Evolutionary conservation across 1,140 invertebrate species (phyloP).

Genomic region (Zeugodacus cucurbitae): DNA sequence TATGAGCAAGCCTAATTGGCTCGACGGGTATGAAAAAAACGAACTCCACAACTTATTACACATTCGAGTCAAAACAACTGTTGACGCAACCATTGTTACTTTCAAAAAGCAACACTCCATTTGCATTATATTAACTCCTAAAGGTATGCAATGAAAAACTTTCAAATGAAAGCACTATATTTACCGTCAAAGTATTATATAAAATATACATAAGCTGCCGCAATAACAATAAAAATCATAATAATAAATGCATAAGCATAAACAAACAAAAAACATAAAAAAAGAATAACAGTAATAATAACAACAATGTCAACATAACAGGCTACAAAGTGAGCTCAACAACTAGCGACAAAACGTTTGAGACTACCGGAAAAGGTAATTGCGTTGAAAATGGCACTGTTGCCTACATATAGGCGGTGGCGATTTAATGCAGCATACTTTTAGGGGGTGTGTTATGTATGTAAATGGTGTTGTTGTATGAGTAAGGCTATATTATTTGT

Average conservation of each 20-base stretch:
- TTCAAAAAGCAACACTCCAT: not conserved
- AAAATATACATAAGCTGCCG: not conserved
- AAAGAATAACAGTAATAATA: not conserved
- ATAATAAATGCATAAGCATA: not conserved
- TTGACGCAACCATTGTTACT: not conserved
- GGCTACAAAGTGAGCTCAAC: not conserved
- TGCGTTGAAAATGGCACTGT: constrained; percentile 7
- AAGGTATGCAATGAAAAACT: not conserved
- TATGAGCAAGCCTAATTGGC: too few relatives aligned
- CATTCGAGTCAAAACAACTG: too few relatives aligned
- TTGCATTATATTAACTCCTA: not conserved
- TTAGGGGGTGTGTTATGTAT: not conserved
- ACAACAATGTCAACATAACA: not conserved
- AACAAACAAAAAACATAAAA: not conserved
- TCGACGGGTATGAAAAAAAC: too few relatives aligned
- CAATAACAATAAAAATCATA: constrained; percentile 18
- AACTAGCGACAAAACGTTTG: constrained; percentile 7
- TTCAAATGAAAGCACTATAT: not conserved
- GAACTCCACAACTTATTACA: too few relatives aligned
- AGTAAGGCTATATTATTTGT: not conserved
- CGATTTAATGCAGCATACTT: not conserved
- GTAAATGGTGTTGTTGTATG: not conserved
- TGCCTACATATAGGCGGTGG: not conserved
- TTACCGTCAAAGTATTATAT: not conserved
- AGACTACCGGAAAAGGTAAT: constrained; percentile 5